Evolutionary conservation across 2,888 invertebrate species (phyloP), one percentile per base, ranked within the genome.

Genomic region (Drosophila antonietae): DNA sequence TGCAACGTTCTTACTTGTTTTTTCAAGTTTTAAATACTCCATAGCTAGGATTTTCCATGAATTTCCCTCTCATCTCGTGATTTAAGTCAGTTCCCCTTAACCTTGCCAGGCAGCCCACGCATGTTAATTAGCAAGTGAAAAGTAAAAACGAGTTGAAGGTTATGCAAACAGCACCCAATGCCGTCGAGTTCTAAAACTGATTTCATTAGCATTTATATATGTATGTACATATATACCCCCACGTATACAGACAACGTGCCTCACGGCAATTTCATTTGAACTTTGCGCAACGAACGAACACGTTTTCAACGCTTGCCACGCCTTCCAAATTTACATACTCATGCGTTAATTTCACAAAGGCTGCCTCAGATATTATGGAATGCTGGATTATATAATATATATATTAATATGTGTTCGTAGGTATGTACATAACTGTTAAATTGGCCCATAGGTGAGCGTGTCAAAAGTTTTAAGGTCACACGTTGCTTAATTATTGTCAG

Each of bases 391-490:
- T 49, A 49, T 49, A 33, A 18, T 18, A 7, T 57, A 14, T 9
- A 6, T 55, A 7, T 52, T 0, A 28, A 28, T 28, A 28, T 28
- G 28, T 28, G 6, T 28, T 28, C 6, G 28, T 28, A 6, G 28
- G 6, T 33, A 15, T 12, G 31, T 31, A 5, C n/a, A 5, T 31
- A n/a, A 4, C 15, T 49, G 46, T 39, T 2, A 43, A 49, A 47
- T 51, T 61, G 39, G 58, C 43, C 35, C 58, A 15, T 39, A 75
- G 74, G 74, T 74, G 69, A 74, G 73, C 69, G 41, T 52, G 66
- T 75, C 75, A 75, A 12, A 71, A 63, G 74, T 75, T 75, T 75
- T 58, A 75, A 75, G 75, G 75, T 75, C 75, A 64, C 71, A 75
- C 63, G 44, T 67, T 71, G 57, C 60, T 47, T 75, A 75, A 75